These are phyloP conservation scores for Nephila pilipes DNA, from an alignment of 1,140 invertebrate genomes.

Conservation along the genomic window DNA sequence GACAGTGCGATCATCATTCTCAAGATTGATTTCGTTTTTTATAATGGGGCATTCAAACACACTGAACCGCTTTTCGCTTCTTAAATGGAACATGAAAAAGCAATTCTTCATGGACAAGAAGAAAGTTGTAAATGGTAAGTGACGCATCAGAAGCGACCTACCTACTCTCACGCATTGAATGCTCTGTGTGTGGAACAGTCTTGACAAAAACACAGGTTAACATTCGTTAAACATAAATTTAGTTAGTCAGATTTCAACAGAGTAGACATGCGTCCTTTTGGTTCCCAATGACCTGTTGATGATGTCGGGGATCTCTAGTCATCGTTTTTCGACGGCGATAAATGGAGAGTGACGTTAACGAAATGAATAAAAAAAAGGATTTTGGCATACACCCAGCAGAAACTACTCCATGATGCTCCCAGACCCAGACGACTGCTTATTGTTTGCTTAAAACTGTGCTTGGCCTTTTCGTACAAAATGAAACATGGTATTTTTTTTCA, in stretches of 20 bases:
- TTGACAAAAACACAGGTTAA: conserved; percentile 7
- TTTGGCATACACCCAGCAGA: conserved; percentile 55
- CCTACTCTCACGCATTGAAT: background rate
- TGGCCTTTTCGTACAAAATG: conserved; percentile 55
- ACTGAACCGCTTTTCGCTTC: no score
- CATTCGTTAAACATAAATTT: conserved; percentile 18
- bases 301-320: conserved; percentile 36
- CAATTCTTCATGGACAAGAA: no score
- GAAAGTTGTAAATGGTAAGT: no score
- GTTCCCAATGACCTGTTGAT: conserved; percentile 72
- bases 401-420: conserved; percentile 35
- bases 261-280: conserved; percentile 33
- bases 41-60: no score
- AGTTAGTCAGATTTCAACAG: conserved; percentile 21
- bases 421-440: conserved; percentile 55
- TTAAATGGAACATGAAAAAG: no score
- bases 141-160: no score
- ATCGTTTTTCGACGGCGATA: conserved; percentile 35
- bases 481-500: conserved; percentile 56
- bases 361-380: conserved; percentile 6
- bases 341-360: conserved; percentile 57
- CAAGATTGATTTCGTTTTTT: no score
- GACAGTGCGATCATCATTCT: no score
- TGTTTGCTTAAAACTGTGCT: conserved; percentile 55
- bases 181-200: background rate